A percentile compares a stretch with the other conserved stretches of the same genome.
These are phyloP conservation scores for Nomada flava DNA, from an alignment of 2,888 invertebrate species.

Conservation along the genomic window DNA sequence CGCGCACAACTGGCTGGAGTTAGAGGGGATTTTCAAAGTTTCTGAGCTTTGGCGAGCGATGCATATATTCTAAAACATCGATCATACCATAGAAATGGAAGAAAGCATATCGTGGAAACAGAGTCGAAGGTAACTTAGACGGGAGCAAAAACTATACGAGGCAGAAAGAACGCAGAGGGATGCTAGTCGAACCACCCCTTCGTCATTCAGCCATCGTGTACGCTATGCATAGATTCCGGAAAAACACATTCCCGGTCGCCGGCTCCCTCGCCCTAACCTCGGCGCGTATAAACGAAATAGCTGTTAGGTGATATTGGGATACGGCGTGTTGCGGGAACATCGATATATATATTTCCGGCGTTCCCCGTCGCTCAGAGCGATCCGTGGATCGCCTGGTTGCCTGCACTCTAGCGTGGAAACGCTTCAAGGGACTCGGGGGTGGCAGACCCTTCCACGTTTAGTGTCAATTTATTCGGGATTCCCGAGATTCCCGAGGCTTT, in stretches of 20 bases:
- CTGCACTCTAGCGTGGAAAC: constrained; percentile 52
- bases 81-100: no score
- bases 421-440: constrained; percentile 26
- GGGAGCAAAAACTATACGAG: constrained; percentile 2
- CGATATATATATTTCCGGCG: constrained; percentile 74
- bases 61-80: no score
- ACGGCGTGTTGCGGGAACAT: constrained; percentile 76
- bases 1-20: no score
- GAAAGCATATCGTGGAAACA: no score
- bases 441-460: constrained; percentile 80
- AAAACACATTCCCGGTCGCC: constrained; percentile 59
- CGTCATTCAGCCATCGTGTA: constrained; percentile 54
- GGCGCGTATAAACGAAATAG: constrained; percentile 80
- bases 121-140: neutral
- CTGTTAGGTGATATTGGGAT: constrained; percentile 83
- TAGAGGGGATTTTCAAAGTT: no score
- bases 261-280: constrained; percentile 49
- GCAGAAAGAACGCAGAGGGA: constrained; percentile 22
- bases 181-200: constrained; percentile 45
- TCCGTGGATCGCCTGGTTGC: constrained; percentile 48
- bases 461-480: constrained; percentile 85
- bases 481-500: constrained; percentile 84
- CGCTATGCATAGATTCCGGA: constrained; percentile 77
- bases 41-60: no score
- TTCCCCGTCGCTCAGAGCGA: constrained; percentile 50